Conservation (phyloP, 2,888 invertebrate species). For the Linnaemya tessellans region DNA sequence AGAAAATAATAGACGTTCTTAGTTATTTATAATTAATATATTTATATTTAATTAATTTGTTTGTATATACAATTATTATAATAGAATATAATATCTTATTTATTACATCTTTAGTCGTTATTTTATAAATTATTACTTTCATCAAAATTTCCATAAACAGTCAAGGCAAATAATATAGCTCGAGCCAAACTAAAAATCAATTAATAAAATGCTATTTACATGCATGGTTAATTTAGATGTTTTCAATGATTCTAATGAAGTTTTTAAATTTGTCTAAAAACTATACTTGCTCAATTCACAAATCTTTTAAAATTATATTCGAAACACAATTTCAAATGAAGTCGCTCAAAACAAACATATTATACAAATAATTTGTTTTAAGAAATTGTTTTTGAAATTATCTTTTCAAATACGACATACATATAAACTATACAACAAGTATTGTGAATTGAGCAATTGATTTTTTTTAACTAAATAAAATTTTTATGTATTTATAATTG, state of each 20-base stretch:
- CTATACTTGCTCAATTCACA: too few relatives aligned
- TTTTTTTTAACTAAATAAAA: neutral
- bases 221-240: conserved; percentile 16
- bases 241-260: neutral
- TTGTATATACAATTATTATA: conserved; percentile 68
- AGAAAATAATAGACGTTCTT: conserved; percentile 37
- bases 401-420: too few relatives aligned
- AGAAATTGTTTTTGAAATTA: too few relatives aligned
- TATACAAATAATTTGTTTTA: too few relatives aligned
- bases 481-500: neutral
- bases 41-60: conserved; percentile 75
- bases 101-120: neutral
- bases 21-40: conserved; percentile 43
- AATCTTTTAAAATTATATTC: too few relatives aligned
- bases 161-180: conserved; percentile 21
- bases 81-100: conserved; percentile 40
- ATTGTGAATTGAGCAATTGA: too few relatives aligned
- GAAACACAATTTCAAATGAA: too few relatives aligned
- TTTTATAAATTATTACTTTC: conserved; percentile 24
- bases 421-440: too few relatives aligned
- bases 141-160: conserved; percentile 18
- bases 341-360: too few relatives aligned
- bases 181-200: conserved; percentile 10
- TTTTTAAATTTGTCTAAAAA: conserved; percentile 7
- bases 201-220: conserved; percentile 38